phyloP scores from a whole-genome alignment of 2,888 invertebrate genomes.

The Oligia fasciuncula region DNA sequence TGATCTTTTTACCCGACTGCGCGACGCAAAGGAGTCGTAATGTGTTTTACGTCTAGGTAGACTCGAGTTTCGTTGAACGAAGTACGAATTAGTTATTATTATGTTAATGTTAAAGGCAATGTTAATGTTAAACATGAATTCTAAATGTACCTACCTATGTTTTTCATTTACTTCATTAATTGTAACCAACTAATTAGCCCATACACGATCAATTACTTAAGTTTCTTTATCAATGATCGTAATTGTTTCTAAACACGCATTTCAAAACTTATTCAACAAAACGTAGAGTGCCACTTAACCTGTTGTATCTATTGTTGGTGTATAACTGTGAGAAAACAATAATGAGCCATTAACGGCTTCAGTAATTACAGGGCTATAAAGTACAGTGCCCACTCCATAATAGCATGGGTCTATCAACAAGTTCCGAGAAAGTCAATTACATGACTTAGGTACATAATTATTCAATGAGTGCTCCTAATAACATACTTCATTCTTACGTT shows the following conservation, averaged over 20 bases:
- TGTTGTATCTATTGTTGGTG: not conserved
- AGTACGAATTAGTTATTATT: not conserved
- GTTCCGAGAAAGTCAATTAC: slow-evolving; percentile 11
- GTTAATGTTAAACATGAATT: not conserved
- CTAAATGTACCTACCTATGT: not conserved
- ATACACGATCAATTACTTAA: slow-evolving; percentile 35
- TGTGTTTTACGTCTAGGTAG: slow-evolving; percentile 1
- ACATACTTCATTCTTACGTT: not conserved
- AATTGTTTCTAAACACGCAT: slow-evolving; percentile 46
- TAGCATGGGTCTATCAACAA: slow-evolving; percentile 5
- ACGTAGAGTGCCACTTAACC: slow-evolving; percentile 11
- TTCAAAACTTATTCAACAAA: slow-evolving; percentile 10
- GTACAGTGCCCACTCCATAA: slow-evolving; percentile 5
- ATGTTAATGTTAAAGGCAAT: not conserved
- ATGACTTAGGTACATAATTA: not conserved
- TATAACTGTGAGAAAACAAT: slow-evolving; percentile 19
- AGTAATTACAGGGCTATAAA: slow-evolving; percentile 29
- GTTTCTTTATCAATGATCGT: slow-evolving; percentile 13
- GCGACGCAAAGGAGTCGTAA: too few relatives aligned
- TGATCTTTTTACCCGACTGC: slow-evolving; percentile 21
- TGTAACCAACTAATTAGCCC: not conserved
- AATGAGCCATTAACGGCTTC: slow-evolving; percentile 4
- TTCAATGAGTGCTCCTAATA: not conserved
- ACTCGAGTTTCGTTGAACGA: slow-evolving; percentile 4
- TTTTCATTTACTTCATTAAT: slow-evolving; percentile 9